Percentiles rank a stretch among this genome's conserved stretches.
phyloP scores from a whole-genome alignment of 2,797 vertebrate species.

The Antrozous pallidus region DNA sequence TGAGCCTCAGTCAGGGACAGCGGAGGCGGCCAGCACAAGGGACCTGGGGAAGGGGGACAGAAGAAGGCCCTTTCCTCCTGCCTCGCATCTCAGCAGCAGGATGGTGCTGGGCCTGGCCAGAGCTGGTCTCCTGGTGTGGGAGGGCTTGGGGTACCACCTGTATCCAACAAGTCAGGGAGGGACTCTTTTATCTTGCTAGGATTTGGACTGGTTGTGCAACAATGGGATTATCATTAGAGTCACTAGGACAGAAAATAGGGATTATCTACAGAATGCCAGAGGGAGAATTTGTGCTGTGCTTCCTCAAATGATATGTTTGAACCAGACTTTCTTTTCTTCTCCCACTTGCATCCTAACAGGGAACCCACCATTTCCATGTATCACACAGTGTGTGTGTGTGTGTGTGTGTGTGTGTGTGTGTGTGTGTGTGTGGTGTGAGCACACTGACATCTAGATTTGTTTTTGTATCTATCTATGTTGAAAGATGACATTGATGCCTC shows the following conservation, averaged over 20 bases:
- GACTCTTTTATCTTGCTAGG: not conserved
- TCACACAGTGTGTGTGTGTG: fast-evolving
- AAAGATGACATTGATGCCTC: not conserved
- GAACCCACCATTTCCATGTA: not conserved
- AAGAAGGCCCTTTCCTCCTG: too few species aligned
- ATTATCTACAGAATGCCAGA: not conserved
- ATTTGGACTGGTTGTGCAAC: not conserved
- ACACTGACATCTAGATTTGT: not conserved
- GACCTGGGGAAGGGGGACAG: too few species aligned
- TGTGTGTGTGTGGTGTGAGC: too few species aligned
- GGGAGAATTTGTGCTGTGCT: not conserved
- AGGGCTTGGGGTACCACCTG: not conserved
- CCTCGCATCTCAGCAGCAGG: not conserved
- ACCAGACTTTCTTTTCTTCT: not conserved
- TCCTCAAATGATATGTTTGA: not conserved
- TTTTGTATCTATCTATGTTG: not conserved
- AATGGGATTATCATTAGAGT: not conserved
- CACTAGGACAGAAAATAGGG: not conserved
- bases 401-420: not conserved
- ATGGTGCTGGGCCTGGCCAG: not conserved
- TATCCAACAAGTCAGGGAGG: not conserved
- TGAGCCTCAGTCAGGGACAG: not conserved
- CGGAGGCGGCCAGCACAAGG: too few species aligned
- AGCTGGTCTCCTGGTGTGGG: not conserved
- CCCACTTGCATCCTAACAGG: not conserved